These are phyloP conservation scores for Platichthys flesus DNA, from an alignment of 2,113 vertebrate genomes.

Conservation along the genomic window DNA sequence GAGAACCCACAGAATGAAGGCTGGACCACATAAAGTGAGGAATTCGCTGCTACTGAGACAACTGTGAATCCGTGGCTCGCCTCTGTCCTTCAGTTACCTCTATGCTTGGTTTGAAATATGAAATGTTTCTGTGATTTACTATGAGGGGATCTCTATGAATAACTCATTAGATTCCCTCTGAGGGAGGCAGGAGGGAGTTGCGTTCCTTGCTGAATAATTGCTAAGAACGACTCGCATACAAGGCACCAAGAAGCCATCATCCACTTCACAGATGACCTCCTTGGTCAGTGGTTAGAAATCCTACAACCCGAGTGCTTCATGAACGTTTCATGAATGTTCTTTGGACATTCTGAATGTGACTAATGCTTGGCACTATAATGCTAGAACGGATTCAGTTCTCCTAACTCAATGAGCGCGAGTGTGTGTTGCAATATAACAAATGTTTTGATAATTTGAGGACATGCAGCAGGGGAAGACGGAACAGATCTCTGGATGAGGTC, in stretches of 20 bases:
- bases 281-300: constrained; percentile 25
- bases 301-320: constrained; percentile 5
- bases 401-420: no score
- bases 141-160: constrained; percentile 26
- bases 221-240: no score
- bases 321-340: constrained; percentile 1
- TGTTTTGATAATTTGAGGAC: no score
- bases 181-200: constrained; percentile 11
- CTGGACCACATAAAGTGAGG: constrained; percentile 53
- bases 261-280: constrained; percentile 41
- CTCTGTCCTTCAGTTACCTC: not conserved
- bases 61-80: constrained; percentile 26
- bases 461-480: not conserved
- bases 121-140: constrained; percentile 43
- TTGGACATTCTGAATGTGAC: constrained; percentile 9
- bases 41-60: constrained; percentile 41
- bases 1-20: constrained; percentile 56
- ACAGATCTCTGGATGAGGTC: not conserved
- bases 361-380: no score
- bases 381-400: no score
- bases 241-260: constrained; percentile 10
- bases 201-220: no score
- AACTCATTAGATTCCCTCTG: constrained; percentile 25
- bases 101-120: constrained; percentile 17
- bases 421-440: no score